These are phyloP conservation scores for Balaeniceps rex DNA, from an alignment of 2,113 vertebrate genomes.

Conservation along the genomic window DNA sequence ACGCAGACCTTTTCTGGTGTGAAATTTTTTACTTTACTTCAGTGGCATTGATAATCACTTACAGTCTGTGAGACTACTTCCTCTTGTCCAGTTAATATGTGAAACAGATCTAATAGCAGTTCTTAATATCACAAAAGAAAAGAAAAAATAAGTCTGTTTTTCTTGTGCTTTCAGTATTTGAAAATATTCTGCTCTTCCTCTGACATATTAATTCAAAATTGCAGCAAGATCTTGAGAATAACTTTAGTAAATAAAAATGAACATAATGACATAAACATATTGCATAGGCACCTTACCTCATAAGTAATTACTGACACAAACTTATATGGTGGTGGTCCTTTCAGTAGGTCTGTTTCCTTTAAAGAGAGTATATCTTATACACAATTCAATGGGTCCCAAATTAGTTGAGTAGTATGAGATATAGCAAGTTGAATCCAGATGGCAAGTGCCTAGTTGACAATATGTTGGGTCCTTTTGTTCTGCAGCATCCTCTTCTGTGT, in stretches of 20 bases:
- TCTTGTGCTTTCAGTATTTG: not conserved
- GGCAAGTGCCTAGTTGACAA: rapidly evolving
- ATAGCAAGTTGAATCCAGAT: not conserved
- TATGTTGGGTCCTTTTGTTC: not conserved
- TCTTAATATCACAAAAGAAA: not conserved
- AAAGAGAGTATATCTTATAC: not conserved
- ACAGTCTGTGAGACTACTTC: not conserved
- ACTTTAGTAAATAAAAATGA: not conserved
- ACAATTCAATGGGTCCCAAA: not conserved
- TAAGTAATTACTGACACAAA: not conserved
- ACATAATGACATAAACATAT: not conserved
- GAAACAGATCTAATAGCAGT: not conserved
- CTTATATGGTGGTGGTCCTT: not conserved
- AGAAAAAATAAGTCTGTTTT: not conserved
- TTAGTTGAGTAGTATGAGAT: not conserved
- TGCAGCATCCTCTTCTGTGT: not conserved
- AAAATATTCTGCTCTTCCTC: not conserved
- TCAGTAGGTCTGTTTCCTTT: not conserved
- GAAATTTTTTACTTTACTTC: not conserved
- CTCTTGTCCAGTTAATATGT: not conserved
- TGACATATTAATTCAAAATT: not conserved
- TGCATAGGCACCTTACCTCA: not conserved
- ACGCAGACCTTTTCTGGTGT: rapidly evolving
- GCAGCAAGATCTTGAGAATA: not conserved
- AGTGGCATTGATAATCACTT: not conserved